phyloP scores from a whole-genome alignment of 2,888 invertebrate genomes.

The Xestia xanthographa region DNA sequence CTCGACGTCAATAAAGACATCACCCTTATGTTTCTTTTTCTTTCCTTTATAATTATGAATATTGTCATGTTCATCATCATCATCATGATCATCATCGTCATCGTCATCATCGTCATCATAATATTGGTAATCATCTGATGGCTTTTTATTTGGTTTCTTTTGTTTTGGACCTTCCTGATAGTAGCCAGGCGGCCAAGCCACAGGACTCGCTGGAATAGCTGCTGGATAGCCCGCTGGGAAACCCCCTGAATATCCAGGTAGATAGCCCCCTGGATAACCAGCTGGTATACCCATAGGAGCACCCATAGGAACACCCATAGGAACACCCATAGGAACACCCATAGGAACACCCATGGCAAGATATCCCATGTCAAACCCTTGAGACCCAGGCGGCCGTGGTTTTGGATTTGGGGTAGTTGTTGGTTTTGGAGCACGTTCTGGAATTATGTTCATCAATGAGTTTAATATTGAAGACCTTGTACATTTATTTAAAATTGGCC shows the following conservation, averaged over 20 bases:
- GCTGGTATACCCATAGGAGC: slow-evolving; percentile 36
- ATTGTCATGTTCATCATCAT: slow-evolving; percentile 43
- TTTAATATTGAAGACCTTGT: slow-evolving; percentile 41
- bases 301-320: slow-evolving; percentile 38
- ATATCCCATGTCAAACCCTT: slow-evolving; percentile 13
- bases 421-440: slow-evolving; percentile 15
- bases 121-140: slow-evolving; percentile 66
- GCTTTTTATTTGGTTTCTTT: slow-evolving; percentile 68
- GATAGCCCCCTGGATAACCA: slow-evolving; percentile 14
- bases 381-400: not conserved
- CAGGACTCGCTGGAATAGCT: slow-evolving; percentile 14
- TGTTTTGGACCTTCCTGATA: slow-evolving; percentile 70
- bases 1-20: slow-evolving; percentile 25
- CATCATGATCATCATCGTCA: slow-evolving; percentile 8
- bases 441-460: slow-evolving; percentile 40
- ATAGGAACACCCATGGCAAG: slow-evolving; percentile 37
- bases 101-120: slow-evolving; percentile 67
- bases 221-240: slow-evolving; percentile 5
- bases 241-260: slow-evolving; percentile 1
- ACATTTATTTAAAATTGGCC: slow-evolving; percentile 20
- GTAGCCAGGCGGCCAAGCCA: slow-evolving; percentile 45
- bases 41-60: slow-evolving; percentile 22
- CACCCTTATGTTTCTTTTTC: slow-evolving; percentile 26
- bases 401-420: not conserved
- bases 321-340: slow-evolving; percentile 37